These are phyloP conservation scores for Micrasema longulum DNA, from an alignment of 1,140 invertebrate genomes.

Conservation along the genomic window DNA sequence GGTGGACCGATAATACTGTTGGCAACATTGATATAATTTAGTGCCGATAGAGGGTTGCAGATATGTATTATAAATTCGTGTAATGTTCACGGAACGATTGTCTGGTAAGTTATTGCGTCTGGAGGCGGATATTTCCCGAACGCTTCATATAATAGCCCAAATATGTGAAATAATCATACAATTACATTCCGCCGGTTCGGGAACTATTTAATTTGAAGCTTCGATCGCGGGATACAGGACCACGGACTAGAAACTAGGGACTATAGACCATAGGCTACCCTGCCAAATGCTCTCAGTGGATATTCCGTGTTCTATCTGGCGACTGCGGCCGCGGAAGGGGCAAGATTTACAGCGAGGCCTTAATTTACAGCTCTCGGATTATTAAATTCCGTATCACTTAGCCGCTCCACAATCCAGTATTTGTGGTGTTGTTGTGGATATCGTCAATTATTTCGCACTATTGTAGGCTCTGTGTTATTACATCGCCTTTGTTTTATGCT, in stretches of 20 bases:
- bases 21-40: conserved; percentile 52
- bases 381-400: conserved; percentile 37
- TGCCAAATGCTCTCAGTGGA: conserved; percentile 23
- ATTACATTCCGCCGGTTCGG: conserved; percentile 37
- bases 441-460: conserved; percentile 16
- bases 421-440: conserved; percentile 22
- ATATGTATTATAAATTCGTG: conserved; percentile 32
- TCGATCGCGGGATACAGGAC: conserved; percentile 16
- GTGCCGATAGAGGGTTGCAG: conserved; percentile 37
- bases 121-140: conserved; percentile 37
- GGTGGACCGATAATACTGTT: conserved; percentile 48
- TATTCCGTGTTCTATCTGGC: not conserved
- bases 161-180: conserved; percentile 49
- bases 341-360: conserved; percentile 25
- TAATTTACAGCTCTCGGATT: conserved; percentile 35
- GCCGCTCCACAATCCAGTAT: conserved; percentile 28
- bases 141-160: conserved; percentile 40
- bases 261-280: too few species aligned
- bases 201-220: conserved; percentile 42
- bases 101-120: conserved; percentile 43
- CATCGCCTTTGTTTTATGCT: conserved; percentile 10
- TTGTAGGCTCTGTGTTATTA: conserved; percentile 27
- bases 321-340: not conserved
- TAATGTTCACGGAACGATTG: conserved; percentile 35
- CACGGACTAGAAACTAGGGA: too few species aligned